phyloP scores from a whole-genome alignment of 2,888 invertebrate genomes.

The Drosophila mayaguana region DNA sequence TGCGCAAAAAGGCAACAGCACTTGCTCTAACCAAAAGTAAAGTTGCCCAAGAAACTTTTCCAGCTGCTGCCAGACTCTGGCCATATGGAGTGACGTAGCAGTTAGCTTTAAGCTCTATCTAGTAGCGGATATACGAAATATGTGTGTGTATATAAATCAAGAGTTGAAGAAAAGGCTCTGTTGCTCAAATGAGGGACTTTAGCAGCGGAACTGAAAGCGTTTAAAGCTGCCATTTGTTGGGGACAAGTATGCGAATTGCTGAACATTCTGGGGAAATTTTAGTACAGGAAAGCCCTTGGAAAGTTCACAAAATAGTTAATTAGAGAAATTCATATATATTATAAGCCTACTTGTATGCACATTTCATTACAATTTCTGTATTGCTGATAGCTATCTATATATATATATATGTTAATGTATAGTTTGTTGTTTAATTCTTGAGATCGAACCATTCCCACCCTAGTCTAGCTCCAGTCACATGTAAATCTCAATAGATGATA shows the following conservation, averaged over 20 bases:
- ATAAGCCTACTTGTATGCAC: no score
- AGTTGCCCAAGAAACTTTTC: constrained; percentile 56
- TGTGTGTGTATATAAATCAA: constrained; percentile 17
- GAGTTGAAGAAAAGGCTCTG: constrained; percentile 2
- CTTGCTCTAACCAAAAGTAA: constrained; percentile 40
- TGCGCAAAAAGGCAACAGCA: constrained; percentile 59
- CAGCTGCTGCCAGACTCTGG: constrained; percentile 48
- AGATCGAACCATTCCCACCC: no score
- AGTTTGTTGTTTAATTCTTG: no score
- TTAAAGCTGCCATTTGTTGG: background rate
- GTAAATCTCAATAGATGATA: no score
- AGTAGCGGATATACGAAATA: constrained; percentile 5
- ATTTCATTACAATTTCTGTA: no score
- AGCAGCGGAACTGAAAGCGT: no score
- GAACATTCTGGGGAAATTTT: background rate
- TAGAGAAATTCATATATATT: no score
- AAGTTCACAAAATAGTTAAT: no score
- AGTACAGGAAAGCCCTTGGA: background rate
- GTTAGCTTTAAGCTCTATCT: constrained; percentile 53
- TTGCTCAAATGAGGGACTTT: constrained; percentile 11
- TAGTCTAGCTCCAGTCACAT: no score
- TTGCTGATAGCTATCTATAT: no score
- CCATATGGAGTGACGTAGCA: constrained; percentile 44
- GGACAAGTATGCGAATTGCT: background rate
- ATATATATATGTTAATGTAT: no score